Evolutionary conservation across 1,140 invertebrate genomes (phyloP), one percentile per base, ranked within the genome.

Genomic region (Berghia stephanieae): DNA sequence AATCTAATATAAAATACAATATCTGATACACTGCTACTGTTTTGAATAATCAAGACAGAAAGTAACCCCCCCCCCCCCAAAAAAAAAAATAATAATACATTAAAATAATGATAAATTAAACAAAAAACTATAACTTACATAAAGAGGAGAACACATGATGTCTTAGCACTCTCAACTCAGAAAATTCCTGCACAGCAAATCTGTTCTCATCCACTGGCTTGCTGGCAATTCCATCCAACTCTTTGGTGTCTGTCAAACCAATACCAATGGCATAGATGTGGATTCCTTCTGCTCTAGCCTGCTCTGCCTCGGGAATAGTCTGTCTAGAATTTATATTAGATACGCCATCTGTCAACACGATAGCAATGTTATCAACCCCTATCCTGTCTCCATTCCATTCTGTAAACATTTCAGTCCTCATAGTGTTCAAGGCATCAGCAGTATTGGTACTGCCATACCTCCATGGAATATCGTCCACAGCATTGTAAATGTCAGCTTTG

Each of bases 381-480:
- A 82, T 78, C 0, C 86, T 79, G 63, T 86, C 86, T n/a, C 86
- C 86, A 79, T 83, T 82, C 18, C 18, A 38, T n/a, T n/a, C 0
- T 34, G 80, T 81, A 76, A 84, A 87, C 83, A 87, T 84, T 34
- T 73, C 24, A 2, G 75, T 74, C 27, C 80, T 77, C 83, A 86
- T 84, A n/a, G 78, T 82, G 16, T 75, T 57, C 6, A 86, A 63
- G n/a, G 72, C 83, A 67, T 82, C 85, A 13, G 83, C 82, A 16
- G 83, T 86, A 70, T 86, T 86, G 57, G 84, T 86, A 57, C 84
- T 86, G 40, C 85, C 85, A 57, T 81, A 82, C 18, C 74, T 77
- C 52, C 85, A 86, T 13, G 81, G 81, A 27, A 86, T 83, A 5
- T 76, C 77, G 38, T 83, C 80, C 38, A 86, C 82, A 38, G 85